Conservation (phyloP, 2,888 invertebrate species). For the Ormyrus labotus region DNA sequence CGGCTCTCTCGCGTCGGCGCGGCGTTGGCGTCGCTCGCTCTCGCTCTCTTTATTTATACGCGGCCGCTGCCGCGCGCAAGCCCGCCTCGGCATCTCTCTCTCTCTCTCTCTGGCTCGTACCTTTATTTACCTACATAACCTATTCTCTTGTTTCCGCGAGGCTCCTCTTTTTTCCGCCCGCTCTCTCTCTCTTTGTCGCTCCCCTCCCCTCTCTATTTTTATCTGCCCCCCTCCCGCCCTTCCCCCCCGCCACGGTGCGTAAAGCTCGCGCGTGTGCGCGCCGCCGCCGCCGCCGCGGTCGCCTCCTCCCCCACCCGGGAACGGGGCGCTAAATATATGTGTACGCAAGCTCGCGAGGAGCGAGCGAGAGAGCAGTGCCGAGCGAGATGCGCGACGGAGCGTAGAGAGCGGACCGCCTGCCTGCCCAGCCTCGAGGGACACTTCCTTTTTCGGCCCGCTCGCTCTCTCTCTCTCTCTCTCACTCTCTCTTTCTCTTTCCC, state of each 20-base stretch:
- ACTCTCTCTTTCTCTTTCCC: not conserved
- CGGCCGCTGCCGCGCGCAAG: not conserved
- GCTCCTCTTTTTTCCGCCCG: not conserved
- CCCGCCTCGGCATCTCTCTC: not conserved
- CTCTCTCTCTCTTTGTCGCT: not conserved
- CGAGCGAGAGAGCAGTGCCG: too few species aligned
- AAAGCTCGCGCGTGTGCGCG: too few species aligned
- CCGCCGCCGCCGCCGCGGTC: too few species aligned
- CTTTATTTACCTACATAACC: slow-evolving; percentile 38
- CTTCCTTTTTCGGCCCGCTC: too few species aligned
- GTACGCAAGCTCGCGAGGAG: too few species aligned
- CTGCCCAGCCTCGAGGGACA: too few species aligned
- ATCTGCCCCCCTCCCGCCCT: not conserved
- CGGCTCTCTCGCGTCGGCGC: slow-evolving; percentile 29
- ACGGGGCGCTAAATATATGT: too few species aligned
- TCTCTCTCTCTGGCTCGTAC: not conserved
- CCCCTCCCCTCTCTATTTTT: not conserved
- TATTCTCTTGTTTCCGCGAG: slow-evolving; percentile 27
- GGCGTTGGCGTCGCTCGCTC: not conserved
- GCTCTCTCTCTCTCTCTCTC: too few species aligned
- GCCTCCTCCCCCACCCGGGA: too few species aligned
- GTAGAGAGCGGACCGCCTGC: too few species aligned
- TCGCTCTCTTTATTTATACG: not conserved
- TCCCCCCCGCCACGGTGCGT: too few species aligned
- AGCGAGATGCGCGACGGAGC: too few species aligned